A percentile compares a stretch with the other conserved stretches of the same genome.
Evolutionary conservation across 2,113 vertebrate genomes (phyloP).

Genomic region (Ceyx margarethae): DNA sequence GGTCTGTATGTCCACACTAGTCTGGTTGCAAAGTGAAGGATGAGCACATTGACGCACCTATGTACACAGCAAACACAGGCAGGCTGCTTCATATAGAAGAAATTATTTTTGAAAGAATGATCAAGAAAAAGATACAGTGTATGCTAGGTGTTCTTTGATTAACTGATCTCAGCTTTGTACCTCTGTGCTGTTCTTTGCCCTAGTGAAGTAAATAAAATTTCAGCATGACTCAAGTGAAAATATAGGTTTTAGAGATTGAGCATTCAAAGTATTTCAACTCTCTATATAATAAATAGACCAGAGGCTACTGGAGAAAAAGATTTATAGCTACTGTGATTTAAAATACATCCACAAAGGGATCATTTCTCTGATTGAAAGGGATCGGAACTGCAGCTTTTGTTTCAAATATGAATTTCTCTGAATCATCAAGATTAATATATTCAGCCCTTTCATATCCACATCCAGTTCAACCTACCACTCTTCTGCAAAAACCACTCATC

Average conservation of each 20-base stretch:
- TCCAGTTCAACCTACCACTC: neutral
- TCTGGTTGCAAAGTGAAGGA: neutral
- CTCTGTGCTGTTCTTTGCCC: neutral
- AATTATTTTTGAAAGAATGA: neutral
- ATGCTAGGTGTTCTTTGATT: neutral
- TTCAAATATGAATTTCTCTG: neutral
- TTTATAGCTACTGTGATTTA: neutral
- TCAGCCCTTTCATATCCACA: neutral
- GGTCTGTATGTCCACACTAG: neutral
- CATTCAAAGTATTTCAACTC: neutral
- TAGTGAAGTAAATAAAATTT: neutral
- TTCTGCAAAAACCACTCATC: neutral
- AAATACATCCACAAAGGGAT: slow-evolving; percentile 25
- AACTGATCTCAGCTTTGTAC: neutral
- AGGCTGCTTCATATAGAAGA: neutral
- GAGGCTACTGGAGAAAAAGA: neutral
- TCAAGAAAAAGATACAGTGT: neutral
- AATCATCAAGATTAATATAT: slow-evolving; percentile 4
- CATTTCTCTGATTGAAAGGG: neutral
- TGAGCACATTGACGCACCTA: neutral
- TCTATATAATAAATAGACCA: neutral
- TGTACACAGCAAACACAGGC: neutral
- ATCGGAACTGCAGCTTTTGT: slow-evolving; percentile 8
- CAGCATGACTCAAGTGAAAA: neutral
- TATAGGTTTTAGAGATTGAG: neutral